Evolutionary conservation across 2,797 vertebrate genomes (phyloP).

Genomic region (Bradypodion ventrale): DNA sequence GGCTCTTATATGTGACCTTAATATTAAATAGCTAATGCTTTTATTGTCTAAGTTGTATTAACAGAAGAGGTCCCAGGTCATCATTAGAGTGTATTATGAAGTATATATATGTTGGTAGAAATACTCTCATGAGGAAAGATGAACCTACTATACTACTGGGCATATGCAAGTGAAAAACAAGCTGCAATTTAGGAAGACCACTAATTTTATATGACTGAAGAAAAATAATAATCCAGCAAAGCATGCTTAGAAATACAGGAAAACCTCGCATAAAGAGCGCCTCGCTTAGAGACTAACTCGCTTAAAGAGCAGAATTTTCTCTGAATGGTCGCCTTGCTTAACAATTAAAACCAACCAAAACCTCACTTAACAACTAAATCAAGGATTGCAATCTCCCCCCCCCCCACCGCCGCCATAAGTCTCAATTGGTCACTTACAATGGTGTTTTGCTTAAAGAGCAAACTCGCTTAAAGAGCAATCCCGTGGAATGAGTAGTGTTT

Average conservation of each 20-base stretch:
- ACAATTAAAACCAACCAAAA: too few species aligned
- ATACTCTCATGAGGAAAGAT: background rate
- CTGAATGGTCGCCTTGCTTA: too few species aligned
- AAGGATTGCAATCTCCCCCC: too few species aligned
- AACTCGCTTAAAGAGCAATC: too few species aligned
- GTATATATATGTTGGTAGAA: constrained; percentile 14
- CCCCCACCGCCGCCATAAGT: too few species aligned
- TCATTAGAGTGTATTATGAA: background rate
- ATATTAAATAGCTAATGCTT: constrained; percentile 26
- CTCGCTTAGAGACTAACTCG: too few species aligned
- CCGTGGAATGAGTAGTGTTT: too few species aligned
- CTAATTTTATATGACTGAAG: background rate
- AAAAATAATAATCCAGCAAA: background rate
- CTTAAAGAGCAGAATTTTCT: too few species aligned
- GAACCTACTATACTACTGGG: background rate
- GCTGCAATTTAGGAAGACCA: background rate
- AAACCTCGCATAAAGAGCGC: background rate
- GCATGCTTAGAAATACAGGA: background rate
- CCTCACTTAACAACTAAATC: too few species aligned
- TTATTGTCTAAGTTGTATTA: constrained; percentile 43
- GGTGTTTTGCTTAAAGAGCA: too few species aligned
- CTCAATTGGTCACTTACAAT: too few species aligned
- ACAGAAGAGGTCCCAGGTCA: constrained; percentile 27
- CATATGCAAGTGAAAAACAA: background rate
- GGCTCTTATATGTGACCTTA: constrained; percentile 28